These are phyloP conservation scores for Acanthis flammea DNA, from an alignment of 2,797 vertebrate species.

Conservation along the genomic window DNA sequence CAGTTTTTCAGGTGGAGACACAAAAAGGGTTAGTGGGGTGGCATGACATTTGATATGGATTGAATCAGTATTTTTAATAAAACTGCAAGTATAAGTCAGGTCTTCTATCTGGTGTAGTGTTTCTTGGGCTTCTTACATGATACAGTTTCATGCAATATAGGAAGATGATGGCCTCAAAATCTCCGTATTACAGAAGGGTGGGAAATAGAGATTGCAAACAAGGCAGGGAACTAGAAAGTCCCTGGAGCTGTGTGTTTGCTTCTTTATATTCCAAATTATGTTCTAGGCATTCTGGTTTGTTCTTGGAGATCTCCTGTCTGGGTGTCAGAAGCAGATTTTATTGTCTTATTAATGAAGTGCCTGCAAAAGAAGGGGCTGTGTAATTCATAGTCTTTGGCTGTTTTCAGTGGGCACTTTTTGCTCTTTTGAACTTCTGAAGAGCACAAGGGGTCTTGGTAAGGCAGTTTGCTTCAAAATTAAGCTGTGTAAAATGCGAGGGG, in stretches of 20 bases:
- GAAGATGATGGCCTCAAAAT: neutral
- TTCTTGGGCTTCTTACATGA: neutral
- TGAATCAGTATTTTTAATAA: neutral
- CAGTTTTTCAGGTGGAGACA: neutral
- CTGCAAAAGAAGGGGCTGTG: neutral
- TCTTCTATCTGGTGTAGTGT: rapidly evolving
- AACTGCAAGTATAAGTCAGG: neutral
- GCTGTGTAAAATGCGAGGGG: neutral
- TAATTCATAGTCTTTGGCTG: neutral
- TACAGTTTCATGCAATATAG: neutral
- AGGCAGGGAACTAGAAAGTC: neutral
- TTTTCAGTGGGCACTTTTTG: neutral
- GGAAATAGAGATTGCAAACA: neutral
- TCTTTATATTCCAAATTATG: neutral
- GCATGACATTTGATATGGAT: neutral
- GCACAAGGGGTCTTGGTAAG: neutral
- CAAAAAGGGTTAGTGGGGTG: neutral
- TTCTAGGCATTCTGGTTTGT: neutral
- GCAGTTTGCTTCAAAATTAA: neutral
- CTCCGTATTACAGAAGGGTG: neutral
- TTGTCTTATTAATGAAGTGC: neutral
- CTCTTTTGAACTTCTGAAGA: neutral
- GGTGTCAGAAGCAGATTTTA: neutral
- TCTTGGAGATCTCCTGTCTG: neutral
- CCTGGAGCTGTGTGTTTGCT: neutral